phyloP scores from a whole-genome alignment of 92 coral and sea anemone genomes.

The Zoanthus sansibaricus region DNA sequence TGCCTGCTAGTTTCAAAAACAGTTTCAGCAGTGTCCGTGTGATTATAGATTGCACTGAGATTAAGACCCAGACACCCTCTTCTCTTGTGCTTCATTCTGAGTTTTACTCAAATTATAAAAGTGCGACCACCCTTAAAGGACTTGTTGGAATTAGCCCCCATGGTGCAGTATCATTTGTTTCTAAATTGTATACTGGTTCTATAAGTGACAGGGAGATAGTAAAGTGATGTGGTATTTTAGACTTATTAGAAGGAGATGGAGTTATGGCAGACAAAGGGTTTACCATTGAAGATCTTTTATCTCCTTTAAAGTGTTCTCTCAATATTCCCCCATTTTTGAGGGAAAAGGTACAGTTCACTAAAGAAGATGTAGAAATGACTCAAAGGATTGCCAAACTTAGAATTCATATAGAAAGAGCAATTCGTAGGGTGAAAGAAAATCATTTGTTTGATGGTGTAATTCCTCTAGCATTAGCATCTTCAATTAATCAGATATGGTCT shows the following conservation, averaged over 20 bases:
- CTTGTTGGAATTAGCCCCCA: slow-evolving; percentile 7
- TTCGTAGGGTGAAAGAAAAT: slow-evolving; percentile 1
- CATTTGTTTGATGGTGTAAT: slow-evolving; percentile 12
- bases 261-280: slow-evolving; percentile 10
- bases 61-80: slow-evolving; percentile 23
- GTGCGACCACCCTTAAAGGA: slow-evolving; percentile 1
- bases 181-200: not conserved
- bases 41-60: slow-evolving; percentile 19
- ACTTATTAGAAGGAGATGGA: slow-evolving; percentile 21
- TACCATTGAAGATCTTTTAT: slow-evolving; percentile 13
- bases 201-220: slow-evolving; percentile 14
- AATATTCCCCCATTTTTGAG: slow-evolving; percentile 28
- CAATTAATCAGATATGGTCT: slow-evolving; percentile 5
- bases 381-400: slow-evolving; percentile 11
- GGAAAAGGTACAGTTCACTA: not conserved
- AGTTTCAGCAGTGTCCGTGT: slow-evolving; percentile 7
- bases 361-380: slow-evolving; percentile 13
- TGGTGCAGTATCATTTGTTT: slow-evolving; percentile 19
- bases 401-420: slow-evolving; percentile 27
- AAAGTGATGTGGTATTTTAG: slow-evolving; percentile 7
- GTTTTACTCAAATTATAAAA: not conserved
- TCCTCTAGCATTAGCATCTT: not conserved
- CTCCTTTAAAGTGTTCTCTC: slow-evolving; percentile 7
- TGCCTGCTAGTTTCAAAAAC: slow-evolving; percentile 16
- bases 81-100: slow-evolving; percentile 1